Base-by-base conservation (phyloP, 2,797 vertebrate genomes). In the Premnoplex brunnescens region DNA sequence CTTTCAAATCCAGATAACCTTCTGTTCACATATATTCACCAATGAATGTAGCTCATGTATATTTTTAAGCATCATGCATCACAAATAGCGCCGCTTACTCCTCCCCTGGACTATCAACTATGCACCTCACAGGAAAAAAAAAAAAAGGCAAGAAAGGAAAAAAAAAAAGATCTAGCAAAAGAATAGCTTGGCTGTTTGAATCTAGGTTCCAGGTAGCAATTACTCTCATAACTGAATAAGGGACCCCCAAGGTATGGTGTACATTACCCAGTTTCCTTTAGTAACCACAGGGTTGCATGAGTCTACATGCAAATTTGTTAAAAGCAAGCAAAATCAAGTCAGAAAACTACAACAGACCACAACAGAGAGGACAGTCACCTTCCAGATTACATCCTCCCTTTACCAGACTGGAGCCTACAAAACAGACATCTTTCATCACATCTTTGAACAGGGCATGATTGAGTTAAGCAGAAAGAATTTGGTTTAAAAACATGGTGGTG, bases 21-120 rank as follows among this genome's bases (percentile, higher is more conserved):
- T 84, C 36, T 69, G 23, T 64, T 87, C 36, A 30, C 34, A 24
- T 32, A 63, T 58, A 59, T 54, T 89, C 22, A 85, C 41, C 24
- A 12, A 59, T 32, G 24, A 78, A 63, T 0, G 0, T 21, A 85
- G 62, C 14, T 87, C 22, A 36, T 37, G 2, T 22, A 46, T 43
- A 23, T 78, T 89, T 75, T 79, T 58, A 72, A 89, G 49, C 23
- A 19, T 27, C 36, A 14, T 3, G 4, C 34, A 81, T 72, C 49
- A 72, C 37, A 76, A 91, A 58, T 5, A 69, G 17, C 1, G 2
- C 17, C 51, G 15, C 30, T 74, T 56, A 59, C 21, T 69, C 13
- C 81, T 46, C 37, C 21, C 8, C 10, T 41, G 32, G 7, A 74
- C 39, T 20, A 76, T 26, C 4, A 55, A 23, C 43, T 64, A 27